phyloP scores from a whole-genome alignment of 1,140 invertebrate species.

The Coptotermes formosanus region DNA sequence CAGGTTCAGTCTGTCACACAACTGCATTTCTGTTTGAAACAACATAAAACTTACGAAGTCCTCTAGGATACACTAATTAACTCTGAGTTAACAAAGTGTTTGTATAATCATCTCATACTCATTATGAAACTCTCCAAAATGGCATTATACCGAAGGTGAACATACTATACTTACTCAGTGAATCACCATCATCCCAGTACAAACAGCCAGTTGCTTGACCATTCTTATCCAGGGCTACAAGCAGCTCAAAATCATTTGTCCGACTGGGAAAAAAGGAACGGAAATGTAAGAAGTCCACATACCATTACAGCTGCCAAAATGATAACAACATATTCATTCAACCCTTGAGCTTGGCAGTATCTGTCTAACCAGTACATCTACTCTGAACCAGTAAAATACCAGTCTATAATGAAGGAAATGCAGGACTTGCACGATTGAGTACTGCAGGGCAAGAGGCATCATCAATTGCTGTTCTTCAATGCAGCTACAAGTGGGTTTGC shows the following conservation, averaged over 20 bases:
- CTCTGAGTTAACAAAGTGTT: neutral
- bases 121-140: neutral
- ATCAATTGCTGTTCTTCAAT: too few species aligned
- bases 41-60: neutral
- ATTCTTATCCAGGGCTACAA: conserved; percentile 47
- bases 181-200: conserved; percentile 57
- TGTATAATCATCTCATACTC: neutral
- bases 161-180: conserved; percentile 41
- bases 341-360: too few species aligned
- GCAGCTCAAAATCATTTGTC: conserved; percentile 49
- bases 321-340: too few species aligned
- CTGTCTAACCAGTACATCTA: too few species aligned
- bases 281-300: too few species aligned
- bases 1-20: neutral
- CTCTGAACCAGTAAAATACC: too few species aligned
- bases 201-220: conserved; percentile 48
- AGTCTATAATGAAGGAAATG: too few species aligned
- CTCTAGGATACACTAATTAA: too few species aligned
- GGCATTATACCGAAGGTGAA: neutral
- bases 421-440: too few species aligned
- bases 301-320: too few species aligned
- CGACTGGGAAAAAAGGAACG: conserved; percentile 38
- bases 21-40: neutral
- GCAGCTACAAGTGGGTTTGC: too few species aligned
- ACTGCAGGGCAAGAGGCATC: too few species aligned